Evolutionary conservation across 2,113 vertebrate genomes (phyloP).

Genomic region (Mohoua ochrocephala): DNA sequence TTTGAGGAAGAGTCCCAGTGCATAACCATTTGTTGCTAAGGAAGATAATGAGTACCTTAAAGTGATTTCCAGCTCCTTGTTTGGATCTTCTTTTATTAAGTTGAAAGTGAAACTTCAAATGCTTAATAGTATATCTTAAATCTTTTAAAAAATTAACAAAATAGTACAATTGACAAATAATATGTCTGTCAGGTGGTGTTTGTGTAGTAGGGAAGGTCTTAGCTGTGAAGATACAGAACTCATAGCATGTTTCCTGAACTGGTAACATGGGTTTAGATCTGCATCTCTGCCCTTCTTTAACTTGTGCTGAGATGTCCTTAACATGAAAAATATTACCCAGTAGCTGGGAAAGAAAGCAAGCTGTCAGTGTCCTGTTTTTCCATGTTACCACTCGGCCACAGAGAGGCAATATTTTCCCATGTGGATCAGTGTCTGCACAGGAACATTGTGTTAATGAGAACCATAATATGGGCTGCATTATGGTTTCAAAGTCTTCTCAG

Average conservation of each 20-base stretch:
- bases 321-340: background rate
- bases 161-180: background rate
- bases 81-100: background rate
- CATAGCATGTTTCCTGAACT: background rate
- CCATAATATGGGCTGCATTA: background rate
- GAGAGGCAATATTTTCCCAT: background rate
- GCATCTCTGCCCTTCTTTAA: background rate
- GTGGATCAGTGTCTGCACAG: background rate
- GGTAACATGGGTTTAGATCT: background rate
- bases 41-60: background rate
- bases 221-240: background rate
- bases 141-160: background rate
- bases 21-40: background rate
- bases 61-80: background rate
- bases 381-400: background rate
- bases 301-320: background rate
- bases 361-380: background rate
- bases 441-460: background rate
- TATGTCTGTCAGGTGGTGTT: background rate
- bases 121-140: background rate
- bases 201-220: background rate
- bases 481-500: background rate
- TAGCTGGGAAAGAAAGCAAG: background rate
- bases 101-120: background rate
- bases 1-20: background rate